Percentiles rank a stretch among this genome's conserved stretches.
These are phyloP conservation scores for Chelidonichthys spinosus DNA, from an alignment of 2,797 vertebrate species.

Conservation along the genomic window DNA sequence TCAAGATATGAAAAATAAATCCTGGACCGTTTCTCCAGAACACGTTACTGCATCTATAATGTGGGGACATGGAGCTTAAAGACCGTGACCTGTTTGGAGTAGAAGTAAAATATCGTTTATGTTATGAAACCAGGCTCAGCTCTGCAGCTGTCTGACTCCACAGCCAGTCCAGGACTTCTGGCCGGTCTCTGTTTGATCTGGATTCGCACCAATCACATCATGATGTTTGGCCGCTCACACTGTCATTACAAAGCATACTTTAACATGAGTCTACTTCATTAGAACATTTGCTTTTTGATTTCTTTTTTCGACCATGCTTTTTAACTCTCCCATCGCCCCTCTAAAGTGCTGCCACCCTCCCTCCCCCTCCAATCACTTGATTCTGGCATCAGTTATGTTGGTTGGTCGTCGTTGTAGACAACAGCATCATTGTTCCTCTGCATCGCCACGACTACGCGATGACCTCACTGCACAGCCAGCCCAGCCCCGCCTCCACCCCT, in stretches of 20 bases:
- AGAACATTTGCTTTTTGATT: background rate
- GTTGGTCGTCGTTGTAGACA: slow-evolving; percentile 68
- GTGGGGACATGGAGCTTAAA: slow-evolving; percentile 13
- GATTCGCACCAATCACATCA: slow-evolving; percentile 42
- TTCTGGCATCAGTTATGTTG: slow-evolving; percentile 44
- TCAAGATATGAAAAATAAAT: slow-evolving; percentile 3
- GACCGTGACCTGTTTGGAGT: slow-evolving; percentile 24
- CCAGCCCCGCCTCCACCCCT: slow-evolving; percentile 35
- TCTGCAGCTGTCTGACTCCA: slow-evolving; percentile 50
- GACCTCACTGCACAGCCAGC: slow-evolving; percentile 78
- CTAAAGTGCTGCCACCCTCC: background rate
- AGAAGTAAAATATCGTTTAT: background rate
- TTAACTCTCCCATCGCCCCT: background rate
- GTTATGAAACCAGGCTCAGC: slow-evolving; percentile 17
- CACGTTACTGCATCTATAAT: background rate
- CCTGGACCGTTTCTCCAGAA: background rate
- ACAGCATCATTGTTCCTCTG: slow-evolving; percentile 81
- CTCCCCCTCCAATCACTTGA: slow-evolving; percentile 6
- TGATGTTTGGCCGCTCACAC: slow-evolving; percentile 8
- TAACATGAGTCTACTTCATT: slow-evolving; percentile 1
- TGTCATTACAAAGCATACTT: slow-evolving; percentile 18
- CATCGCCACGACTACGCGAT: slow-evolving; percentile 74
- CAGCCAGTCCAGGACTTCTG: slow-evolving; percentile 30
- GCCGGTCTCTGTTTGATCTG: slow-evolving; percentile 40
- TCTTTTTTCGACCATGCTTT: background rate